Evolutionary conservation across 2,888 invertebrate genomes (phyloP), one percentile per base, ranked within the genome.

Genomic region (Eupithecia exiguata): DNA sequence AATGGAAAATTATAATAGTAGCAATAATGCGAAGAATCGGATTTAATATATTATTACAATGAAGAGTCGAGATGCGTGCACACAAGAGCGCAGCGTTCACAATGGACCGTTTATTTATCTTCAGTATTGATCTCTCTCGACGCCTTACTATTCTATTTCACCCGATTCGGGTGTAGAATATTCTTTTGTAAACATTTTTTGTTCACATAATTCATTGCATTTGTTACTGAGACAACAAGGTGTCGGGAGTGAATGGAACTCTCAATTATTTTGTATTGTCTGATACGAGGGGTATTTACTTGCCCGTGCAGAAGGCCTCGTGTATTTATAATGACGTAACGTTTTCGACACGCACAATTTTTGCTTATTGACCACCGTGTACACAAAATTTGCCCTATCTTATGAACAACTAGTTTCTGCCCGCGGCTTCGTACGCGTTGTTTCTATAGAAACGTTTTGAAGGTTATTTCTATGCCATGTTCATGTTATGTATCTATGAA

Each of bases 121-220:
- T 83, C 84, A 85, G 84, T 90, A 91, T 91, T 88, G 90, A 93
- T 92, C 92, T 92, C 84, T 79, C 86, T 85, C 82, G 82, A 82
- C 83, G 83, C 86, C 85, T 87, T 86, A 85, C 84, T 87, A 84
- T 87, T 78, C 61, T 74, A 30, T 88, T 86, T 88, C 88, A 84
- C 84, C 83, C 80, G 75, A 81, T 87, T 86, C 84, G 80, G 85
- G 86, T 85, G 86, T 86, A 83, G 86, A 88, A 89, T 87, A 90
- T 90, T 86, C 88, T 82, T 87, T 90, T 91, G 88, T 90, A 85
- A 87, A 87, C 82, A 85, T 90, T 92, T 92, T 93, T 93, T 93
- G 89, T 90, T 86, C 88, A 88, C 89, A 89, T 92, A 88, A 88
- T 90, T 91, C 87, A 88, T 86, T 85, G 84, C 87, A 85, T 87